These are phyloP conservation scores for Platycheirus rosarum DNA, from an alignment of 2,888 invertebrate genomes.

Conservation along the genomic window DNA sequence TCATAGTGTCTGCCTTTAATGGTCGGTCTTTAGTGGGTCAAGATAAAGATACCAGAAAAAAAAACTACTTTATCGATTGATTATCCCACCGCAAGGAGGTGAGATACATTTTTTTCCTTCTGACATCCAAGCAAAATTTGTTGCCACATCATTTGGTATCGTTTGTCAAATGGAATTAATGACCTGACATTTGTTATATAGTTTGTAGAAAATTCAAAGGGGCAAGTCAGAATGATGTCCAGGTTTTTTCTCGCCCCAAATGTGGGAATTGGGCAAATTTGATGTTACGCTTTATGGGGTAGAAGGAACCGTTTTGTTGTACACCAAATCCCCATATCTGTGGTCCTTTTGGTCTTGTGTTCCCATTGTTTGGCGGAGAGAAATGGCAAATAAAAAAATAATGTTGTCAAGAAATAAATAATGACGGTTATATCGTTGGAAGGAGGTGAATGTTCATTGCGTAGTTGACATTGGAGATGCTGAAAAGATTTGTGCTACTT, in stretches of 20 bases:
- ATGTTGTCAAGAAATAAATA: no score
- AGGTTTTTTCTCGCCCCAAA: not conserved
- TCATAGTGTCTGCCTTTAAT: not conserved
- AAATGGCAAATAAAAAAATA: no score
- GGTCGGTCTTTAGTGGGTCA: not conserved
- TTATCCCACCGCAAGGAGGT: not conserved
- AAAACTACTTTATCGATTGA: slow-evolving; percentile 28
- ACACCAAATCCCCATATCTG: not conserved
- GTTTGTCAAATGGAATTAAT: slow-evolving; percentile 57
- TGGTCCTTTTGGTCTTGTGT: no score
- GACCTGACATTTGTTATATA: slow-evolving; percentile 45
- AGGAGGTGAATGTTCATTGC: no score
- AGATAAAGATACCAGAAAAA: not conserved
- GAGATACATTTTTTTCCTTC: not conserved
- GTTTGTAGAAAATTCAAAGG: slow-evolving; percentile 39
- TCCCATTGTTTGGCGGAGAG: no score
- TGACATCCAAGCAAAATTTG: slow-evolving; percentile 37
- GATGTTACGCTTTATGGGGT: slow-evolving; percentile 42
- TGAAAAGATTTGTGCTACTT: no score
- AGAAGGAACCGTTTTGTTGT: slow-evolving; percentile 9
- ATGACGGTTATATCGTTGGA: no score
- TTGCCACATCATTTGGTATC: slow-evolving; percentile 61
- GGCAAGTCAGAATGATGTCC: slow-evolving; percentile 34
- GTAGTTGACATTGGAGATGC: no score
- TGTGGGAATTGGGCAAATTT: not conserved